These are phyloP conservation scores for Syngnathus scovelli DNA, from an alignment of 2,113 vertebrate genomes.

Conservation along the genomic window DNA sequence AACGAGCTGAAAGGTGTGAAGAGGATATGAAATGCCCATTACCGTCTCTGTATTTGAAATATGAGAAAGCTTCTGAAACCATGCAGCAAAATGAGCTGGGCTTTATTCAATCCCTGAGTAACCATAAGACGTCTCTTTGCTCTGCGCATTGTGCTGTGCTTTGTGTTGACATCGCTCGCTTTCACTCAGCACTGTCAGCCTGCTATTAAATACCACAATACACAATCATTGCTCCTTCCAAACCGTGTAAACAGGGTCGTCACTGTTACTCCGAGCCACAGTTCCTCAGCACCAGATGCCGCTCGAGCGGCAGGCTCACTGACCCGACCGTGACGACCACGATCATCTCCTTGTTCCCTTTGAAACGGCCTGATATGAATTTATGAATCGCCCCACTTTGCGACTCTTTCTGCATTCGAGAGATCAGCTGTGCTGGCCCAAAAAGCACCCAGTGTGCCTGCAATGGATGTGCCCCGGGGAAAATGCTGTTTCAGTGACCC, in stretches of 20 bases:
- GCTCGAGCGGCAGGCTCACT: constrained; percentile 13
- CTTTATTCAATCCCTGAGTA: constrained; percentile 62
- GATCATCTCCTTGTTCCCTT: constrained; percentile 11
- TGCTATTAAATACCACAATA: constrained; percentile 50
- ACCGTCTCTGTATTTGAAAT: constrained; percentile 52
- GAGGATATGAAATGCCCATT: constrained; percentile 57
- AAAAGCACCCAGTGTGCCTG: constrained; percentile 25
- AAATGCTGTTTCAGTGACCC: constrained; percentile 34
- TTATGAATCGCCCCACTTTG: constrained; percentile 21
- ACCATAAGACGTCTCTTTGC: constrained; percentile 49
- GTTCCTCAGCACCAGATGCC: constrained; percentile 24
- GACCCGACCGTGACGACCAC: constrained; percentile 21
- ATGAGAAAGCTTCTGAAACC: constrained; percentile 57
- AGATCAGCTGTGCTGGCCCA: constrained; percentile 48
- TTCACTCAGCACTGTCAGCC: constrained; percentile 47
- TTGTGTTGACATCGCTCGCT: constrained; percentile 47
- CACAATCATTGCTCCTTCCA: constrained; percentile 41
- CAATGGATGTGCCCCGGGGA: constrained; percentile 22
- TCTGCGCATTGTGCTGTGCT: constrained; percentile 45
- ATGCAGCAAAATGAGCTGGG: constrained; percentile 63
- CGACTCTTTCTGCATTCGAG: constrained; percentile 11
- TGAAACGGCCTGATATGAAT: constrained; percentile 10
- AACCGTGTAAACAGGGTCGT: constrained; percentile 38
- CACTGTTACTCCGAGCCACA: constrained; percentile 21
- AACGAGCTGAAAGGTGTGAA: constrained; percentile 57